phyloP scores from a whole-genome alignment of 2,888 invertebrate genomes.

The Heteromurus nitidus region DNA sequence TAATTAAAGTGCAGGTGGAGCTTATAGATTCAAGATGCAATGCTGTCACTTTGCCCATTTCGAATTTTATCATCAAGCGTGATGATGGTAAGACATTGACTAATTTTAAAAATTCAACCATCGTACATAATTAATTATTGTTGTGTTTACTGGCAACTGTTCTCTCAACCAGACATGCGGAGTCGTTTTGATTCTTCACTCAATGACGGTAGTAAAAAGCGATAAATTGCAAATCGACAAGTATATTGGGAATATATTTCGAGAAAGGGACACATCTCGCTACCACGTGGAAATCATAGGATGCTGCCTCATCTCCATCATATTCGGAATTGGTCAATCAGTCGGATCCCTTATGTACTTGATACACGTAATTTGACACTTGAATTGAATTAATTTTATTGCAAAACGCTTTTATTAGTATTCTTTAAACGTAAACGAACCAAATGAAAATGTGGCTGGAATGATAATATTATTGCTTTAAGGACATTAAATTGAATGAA shows the following conservation, averaged over 20 bases:
- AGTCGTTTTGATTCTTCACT: slow-evolving; percentile 43
- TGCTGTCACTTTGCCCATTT: slow-evolving; percentile 34
- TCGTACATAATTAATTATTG: background rate
- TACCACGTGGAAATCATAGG: slow-evolving; percentile 52
- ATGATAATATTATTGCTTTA: slow-evolving; percentile 10
- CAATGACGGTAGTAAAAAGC: slow-evolving; percentile 36
- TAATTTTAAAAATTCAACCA: background rate
- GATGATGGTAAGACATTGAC: slow-evolving; percentile 35
- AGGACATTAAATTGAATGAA: slow-evolving; percentile 59
- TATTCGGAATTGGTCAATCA: slow-evolving; percentile 41
- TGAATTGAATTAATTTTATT: background rate
- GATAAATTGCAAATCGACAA: slow-evolving; percentile 59
- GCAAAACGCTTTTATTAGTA: background rate
- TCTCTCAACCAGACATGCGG: slow-evolving; percentile 46
- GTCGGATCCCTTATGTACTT: slow-evolving; percentile 59
- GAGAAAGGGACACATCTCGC: slow-evolving; percentile 35
- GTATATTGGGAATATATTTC: slow-evolving; percentile 52
- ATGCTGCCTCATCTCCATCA: slow-evolving; percentile 37
- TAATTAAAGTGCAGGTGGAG: too few relatives aligned
- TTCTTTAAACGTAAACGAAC: background rate
- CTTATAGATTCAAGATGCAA: background rate
- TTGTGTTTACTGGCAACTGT: too few relatives aligned
- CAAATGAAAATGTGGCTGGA: background rate
- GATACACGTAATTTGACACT: slow-evolving; percentile 34
- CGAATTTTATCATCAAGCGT: slow-evolving; percentile 41